Conservation (phyloP, 2,113 vertebrate species). For the Macheiramphus alcinus region DNA sequence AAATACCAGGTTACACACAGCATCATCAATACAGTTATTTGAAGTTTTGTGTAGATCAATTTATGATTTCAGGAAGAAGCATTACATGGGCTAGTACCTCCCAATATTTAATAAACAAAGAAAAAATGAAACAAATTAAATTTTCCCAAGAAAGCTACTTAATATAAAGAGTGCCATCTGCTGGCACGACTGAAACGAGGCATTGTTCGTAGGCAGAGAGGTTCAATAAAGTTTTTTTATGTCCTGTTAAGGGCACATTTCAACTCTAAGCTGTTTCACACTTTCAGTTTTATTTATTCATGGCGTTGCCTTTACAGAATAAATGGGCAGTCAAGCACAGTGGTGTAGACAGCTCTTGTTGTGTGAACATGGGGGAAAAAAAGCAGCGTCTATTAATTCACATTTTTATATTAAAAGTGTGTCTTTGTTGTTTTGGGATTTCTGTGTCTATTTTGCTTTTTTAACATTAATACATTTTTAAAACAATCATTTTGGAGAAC, state of each 20-base stretch:
- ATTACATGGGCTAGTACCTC: not conserved
- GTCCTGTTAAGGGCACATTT: not conserved
- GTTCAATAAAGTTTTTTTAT: constrained; percentile 47
- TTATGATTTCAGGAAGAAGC: not conserved
- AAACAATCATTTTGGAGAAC: not conserved
- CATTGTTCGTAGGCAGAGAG: not conserved
- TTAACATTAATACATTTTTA: not conserved
- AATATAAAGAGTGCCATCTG: constrained; percentile 66
- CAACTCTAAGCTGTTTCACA: not conserved
- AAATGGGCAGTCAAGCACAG: constrained; percentile 37
- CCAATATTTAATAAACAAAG: not conserved
- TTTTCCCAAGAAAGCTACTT: constrained; percentile 13
- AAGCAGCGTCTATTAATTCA: not conserved
- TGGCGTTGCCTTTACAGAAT: not conserved
- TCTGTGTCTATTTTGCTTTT: not conserved
- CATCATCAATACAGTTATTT: not conserved
- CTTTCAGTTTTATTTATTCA: constrained; percentile 53
- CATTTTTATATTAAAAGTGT: not conserved
- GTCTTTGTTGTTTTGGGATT: not conserved
- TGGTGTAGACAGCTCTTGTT: not conserved
- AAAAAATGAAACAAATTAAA: not conserved
- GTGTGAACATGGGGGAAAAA: not conserved
- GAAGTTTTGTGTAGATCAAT: not conserved
- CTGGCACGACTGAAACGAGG: constrained; percentile 1
- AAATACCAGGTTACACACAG: not conserved